Base-by-base conservation (phyloP, 1,140 invertebrate species). In the Penaeus vannamei region DNA sequence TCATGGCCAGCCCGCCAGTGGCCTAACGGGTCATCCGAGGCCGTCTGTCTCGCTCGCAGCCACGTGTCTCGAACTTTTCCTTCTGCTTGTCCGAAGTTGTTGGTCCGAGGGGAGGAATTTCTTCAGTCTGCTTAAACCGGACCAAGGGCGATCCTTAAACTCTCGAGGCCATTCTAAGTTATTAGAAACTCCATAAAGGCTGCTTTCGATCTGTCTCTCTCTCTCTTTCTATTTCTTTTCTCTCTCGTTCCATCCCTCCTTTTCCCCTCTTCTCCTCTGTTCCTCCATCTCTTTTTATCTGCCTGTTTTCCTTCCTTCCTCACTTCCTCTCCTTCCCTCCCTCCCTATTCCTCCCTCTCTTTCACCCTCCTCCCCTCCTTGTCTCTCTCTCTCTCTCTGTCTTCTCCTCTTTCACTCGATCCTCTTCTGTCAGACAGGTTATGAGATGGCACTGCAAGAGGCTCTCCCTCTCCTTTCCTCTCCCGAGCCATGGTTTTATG, bases 401-500 rank as follows among this genome's bases (percentile, higher is more conserved):
- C 59, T 23, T 32, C n/a, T 36, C 53, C 59, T 32, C 61, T 26
- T 19, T 79, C 76, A n/a, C 23, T 79, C 23, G 7, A 5, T n/a
- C 79, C 14, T 26, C 79, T 53, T 81, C 62, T 85, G 32, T 22
- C 23, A 53, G 12, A 12, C 53, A 53, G 53, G 53, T 53, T 83
- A 83, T 83, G 81, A 83, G 81, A 59, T 32, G 26, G 20, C 60
- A 60, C 26, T 66, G 36, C 29, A 59, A 72, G 32, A 23, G 84
- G 62, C 36, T 23, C 36, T 36, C 17, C 23, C n/a, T 46, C 29
- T n/a, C 61, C 69, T 53, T 53, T 17, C 53, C 0, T 14, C 5
- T 1, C 53, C 53, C 53, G 53, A 53, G 64, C 69, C 79, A 86
- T 86, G 85, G 85, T 86, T 79, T 85, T 86, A 72, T 86, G 85